Conservation (phyloP, 1,140 invertebrate genomes). For the Lasioglossum baleicum region DNA sequence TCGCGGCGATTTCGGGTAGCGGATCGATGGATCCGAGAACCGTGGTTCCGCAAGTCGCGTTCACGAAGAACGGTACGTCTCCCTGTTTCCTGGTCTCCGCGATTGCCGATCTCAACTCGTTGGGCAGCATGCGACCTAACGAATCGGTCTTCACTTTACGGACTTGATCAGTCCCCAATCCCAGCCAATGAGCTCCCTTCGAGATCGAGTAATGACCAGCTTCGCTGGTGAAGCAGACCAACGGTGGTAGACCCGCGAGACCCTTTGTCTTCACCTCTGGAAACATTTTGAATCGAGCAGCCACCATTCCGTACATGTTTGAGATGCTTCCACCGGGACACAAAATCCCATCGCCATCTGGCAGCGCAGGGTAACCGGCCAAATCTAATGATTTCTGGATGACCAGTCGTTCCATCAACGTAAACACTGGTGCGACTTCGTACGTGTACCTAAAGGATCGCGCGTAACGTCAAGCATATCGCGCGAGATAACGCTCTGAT, state of each 20-base stretch:
- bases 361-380: conserved; percentile 83
- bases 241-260: conserved; percentile 80
- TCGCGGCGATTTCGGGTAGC: conserved; percentile 85
- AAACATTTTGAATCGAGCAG: conserved; percentile 87
- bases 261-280: conserved; percentile 89
- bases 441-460: conserved; percentile 84
- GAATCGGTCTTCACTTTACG: conserved; percentile 84
- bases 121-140: conserved; percentile 83
- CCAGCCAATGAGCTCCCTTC: conserved; percentile 90
- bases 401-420: conserved; percentile 85
- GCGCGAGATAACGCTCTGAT: too few relatives aligned
- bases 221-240: conserved; percentile 88
- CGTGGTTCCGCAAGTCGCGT: conserved; percentile 88
- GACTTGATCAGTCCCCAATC: conserved; percentile 87
- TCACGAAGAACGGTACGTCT: conserved; percentile 84
- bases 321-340: conserved; percentile 92
- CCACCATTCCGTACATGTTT: conserved; percentile 91
- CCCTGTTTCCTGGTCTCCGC: conserved; percentile 75
- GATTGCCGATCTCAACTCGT: conserved; percentile 82
- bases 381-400: conserved; percentile 82
- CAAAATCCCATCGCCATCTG: conserved; percentile 86
- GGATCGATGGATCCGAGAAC: conserved; percentile 93
- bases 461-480: too few relatives aligned
- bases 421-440: conserved; percentile 89
- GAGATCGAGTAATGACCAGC: conserved; percentile 94